Base-by-base conservation (phyloP, 2,797 vertebrate genomes). In the Gallirallus australis region DNA sequence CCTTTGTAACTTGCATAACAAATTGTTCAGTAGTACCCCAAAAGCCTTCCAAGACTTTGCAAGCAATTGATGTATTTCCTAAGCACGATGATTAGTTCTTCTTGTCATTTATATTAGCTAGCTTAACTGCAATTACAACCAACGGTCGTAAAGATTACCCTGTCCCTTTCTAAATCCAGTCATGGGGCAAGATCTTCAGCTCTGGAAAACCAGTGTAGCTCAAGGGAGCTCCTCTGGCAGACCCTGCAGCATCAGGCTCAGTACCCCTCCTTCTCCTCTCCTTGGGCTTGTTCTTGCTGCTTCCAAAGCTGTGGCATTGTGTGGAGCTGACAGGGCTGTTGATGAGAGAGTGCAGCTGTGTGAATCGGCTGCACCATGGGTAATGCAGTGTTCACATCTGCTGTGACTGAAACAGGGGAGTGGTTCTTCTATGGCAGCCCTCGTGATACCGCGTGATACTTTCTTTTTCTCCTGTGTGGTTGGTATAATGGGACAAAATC, bases 131-230 rank as follows among this genome's bases (percentile, higher is more conserved):
- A 70, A 7, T 75, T 89, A 42, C 50, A 77, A 89, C 24, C 31
- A 89, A 7, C 45, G 56, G 24, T 68, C 75, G 60, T 68, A 82
- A 94, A 73, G 92, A 77, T 77, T 64, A 77, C 61, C 15, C 40
- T 28, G 53, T 80, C 69, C 31, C 42, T 42, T 85, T 82, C 60
- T 77, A 86, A 90, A 73, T 84, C 48, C 52, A 73, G 59, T 66
- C 54, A 7, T 8, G 19, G 39, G 33, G 35, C 3, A 6, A 77
- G 63, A 82, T 48, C 45, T 83, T 88, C 33, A 39, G 18, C 40
- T 94, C 42, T 56, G 64, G 71, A 84, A 93, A 45, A 57, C 1
- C 0, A 6, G 4, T 57, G 7, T n/a, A 60, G 59, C 52, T 73
- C n/a, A 28, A 25, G n/a, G 33, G 19, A 68, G 15, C 39, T 61